Percentiles rank a stretch among this genome's conserved stretches.
Evolutionary conservation across 2,888 invertebrate genomes (phyloP).

Genomic region (Cheilosia grossa): DNA sequence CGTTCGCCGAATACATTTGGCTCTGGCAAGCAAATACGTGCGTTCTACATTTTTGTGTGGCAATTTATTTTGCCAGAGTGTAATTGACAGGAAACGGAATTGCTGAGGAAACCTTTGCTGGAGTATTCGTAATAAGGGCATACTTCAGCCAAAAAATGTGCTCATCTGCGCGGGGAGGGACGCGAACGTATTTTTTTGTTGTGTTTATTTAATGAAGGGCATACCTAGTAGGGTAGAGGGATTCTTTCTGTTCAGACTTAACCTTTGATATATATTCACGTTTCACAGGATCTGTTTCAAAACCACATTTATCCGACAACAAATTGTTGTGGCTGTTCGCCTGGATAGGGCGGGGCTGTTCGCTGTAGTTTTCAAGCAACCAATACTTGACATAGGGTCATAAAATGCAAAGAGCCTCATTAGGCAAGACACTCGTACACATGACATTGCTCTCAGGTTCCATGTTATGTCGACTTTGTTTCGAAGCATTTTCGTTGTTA

Average conservation of each 20-base stretch:
- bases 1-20: not conserved
- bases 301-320: no score
- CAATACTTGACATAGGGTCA: no score
- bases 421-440: no score
- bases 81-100: slow-evolving; percentile 54
- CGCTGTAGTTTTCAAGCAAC: no score
- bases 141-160: not conserved
- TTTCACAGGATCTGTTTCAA: not conserved
- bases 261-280: not conserved
- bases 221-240: not conserved
- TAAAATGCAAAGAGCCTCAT: no score
- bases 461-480: no score
- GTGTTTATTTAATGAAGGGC: not conserved
- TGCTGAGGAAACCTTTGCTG: slow-evolving; percentile 10
- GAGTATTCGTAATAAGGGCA: not conserved
- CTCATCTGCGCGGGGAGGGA: not conserved
- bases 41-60: not conserved
- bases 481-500: no score
- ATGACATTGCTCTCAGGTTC: no score
- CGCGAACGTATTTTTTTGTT: not conserved
- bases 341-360: no score
- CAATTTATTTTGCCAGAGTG: slow-evolving; percentile 46
- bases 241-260: not conserved
- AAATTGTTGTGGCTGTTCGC: no score
- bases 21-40: not conserved